These are phyloP conservation scores for Chiroxiphia lanceolata DNA, from an alignment of 2,797 vertebrate genomes.

Conservation along the genomic window DNA sequence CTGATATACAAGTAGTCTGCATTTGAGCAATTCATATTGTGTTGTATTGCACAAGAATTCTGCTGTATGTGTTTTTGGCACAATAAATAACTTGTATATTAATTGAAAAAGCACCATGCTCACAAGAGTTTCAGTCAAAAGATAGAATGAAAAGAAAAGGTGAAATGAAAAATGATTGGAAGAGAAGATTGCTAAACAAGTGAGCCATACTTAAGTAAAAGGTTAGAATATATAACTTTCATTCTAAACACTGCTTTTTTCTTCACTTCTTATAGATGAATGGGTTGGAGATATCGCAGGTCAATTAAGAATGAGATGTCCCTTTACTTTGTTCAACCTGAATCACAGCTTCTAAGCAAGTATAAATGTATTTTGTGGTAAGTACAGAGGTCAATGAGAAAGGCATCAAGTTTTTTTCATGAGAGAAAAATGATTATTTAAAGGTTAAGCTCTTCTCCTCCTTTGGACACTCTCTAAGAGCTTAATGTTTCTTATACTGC, in stretches of 20 bases:
- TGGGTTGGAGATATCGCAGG: conserved; percentile 61
- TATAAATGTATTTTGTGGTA: conserved; percentile 36
- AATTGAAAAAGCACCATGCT: neutral
- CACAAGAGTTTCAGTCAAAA: neutral
- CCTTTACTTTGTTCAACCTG: conserved; percentile 49
- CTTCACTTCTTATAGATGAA: conserved; percentile 30
- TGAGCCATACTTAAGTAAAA: neutral
- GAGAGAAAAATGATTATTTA: conserved; percentile 48
- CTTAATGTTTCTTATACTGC: neutral
- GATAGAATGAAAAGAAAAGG: neutral
- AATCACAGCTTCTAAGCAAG: conserved; percentile 53
- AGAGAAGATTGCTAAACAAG: neutral
- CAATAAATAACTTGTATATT: neutral
- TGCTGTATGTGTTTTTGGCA: neutral
- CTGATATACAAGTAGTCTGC: neutral
- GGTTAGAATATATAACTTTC: conserved; percentile 17
- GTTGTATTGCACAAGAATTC: neutral
- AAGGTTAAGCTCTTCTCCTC: conserved; percentile 41
- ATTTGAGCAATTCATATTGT: neutral
- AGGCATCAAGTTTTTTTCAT: conserved; percentile 47
- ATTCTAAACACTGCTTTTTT: conserved; percentile 45
- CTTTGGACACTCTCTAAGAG: neutral
- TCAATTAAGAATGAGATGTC: conserved; percentile 64
- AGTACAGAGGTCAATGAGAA: conserved; percentile 47
- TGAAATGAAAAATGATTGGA: neutral